Base-by-base conservation (phyloP, 2,113 vertebrate genomes). In the Lynx canadensis region DNA sequence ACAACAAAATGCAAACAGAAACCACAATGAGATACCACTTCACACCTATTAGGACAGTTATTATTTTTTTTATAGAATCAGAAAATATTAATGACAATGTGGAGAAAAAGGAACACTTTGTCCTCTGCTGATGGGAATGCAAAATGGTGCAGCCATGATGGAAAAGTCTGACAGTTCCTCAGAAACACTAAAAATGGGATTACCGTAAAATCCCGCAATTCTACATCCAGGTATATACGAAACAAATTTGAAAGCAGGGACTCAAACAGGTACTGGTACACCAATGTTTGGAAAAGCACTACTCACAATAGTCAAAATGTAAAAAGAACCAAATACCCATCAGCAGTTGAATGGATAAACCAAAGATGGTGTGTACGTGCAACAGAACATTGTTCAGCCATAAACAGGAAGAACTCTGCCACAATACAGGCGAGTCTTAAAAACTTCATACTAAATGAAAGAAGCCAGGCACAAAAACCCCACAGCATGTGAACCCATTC, bases 401-500 rank as follows among this genome's bases (percentile, higher is more conserved):
- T 0, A 29, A 91, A 87, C 36, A 41, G 29, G 13, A 45, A 38
- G 13, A 79, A 5, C 31, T 0, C n/a, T 8, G 12, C 45, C 63
- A 55, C 4, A 3, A 57, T 25, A 9, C 7, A 50, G 76, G 48
- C 2, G 5, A 74, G 69, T 14, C 27, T 13, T 19, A 48, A 13
- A 78, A 38, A 82, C 48, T 7, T 13, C 11, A 36, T 3, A 1
- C n/a, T 10, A 1, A 7, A 27, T 18, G 63, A 45, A n/a, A 60
- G 71, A 45, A 57, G 50, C 18, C 13, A 48, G 63, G 38, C 31
- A n/a, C 23, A 1, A 6, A 63, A 6, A 21, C 25, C 33, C 38
- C 69, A 14, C 0, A 2, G 2, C 5, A 2, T 1, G 31, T 4
- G 9, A 52, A 36, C 16, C 16, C 65, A 23, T 4, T 52, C 25